Base-by-base conservation (phyloP, 2,113 vertebrate species). In the Psittacula cyanocephala region DNA sequence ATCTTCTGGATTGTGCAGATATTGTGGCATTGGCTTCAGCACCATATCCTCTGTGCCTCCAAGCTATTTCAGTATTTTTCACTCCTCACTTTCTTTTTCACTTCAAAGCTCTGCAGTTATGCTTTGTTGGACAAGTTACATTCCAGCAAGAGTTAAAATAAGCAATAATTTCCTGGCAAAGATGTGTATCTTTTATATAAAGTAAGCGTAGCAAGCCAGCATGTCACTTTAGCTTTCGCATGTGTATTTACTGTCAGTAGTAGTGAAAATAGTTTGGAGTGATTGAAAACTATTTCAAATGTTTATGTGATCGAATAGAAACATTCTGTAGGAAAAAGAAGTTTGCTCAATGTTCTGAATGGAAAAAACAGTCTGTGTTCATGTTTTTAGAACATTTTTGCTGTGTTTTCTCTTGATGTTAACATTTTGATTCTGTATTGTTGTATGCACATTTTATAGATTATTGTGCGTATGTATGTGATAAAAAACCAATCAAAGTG, bases 41-140 rank as follows among this genome's bases (percentile, higher is more conserved):
- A 49, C 33, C 27, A 1, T 67, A 63, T 89, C 85, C 94, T 92
- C 83, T 91, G 24, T 88, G 50, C 77, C 70, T 89, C 92, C 7
- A 6, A 79, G 69, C 70, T 67, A 17, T 86, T 92, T 85, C 50
- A 84, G 44, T 63, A 12, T 70, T 95, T 93, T 87, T 77, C 1
- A 0, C 24, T 89, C 31, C 23, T 84, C n/a, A 60, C 44, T 88
- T 95, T 80, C 74, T 86, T 90, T 96, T 60, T 94, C 33, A 55
- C 78, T 93, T 94, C 80, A 91, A 93, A 96, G 89, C 50, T 87
- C 62, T 88, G 70, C 91, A 92, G 53, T 69, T 91, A 81, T 64
- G 53, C 81, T 94, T 91, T 97, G 71, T 50, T 93, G 83, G 88
- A 88, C 62, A 95, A 91, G 70, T 91, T 88, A 62, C 82, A 89